phyloP scores from a whole-genome alignment of 2,797 vertebrate species.

The Darevskia mixta region DNA sequence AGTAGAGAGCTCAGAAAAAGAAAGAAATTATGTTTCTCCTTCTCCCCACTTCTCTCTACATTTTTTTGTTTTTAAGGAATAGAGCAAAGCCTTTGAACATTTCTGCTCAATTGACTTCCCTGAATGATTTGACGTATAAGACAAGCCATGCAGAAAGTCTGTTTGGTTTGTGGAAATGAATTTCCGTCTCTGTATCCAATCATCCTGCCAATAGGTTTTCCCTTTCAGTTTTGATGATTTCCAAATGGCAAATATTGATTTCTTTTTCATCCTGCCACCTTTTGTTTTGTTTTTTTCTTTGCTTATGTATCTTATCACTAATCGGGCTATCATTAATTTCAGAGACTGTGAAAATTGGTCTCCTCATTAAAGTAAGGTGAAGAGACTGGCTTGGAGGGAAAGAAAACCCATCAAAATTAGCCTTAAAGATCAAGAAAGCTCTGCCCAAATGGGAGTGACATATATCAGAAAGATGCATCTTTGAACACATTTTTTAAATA shows the following conservation, averaged over 20 bases:
- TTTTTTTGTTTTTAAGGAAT: not conserved
- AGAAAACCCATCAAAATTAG: not conserved
- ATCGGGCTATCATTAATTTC: conserved; percentile 29
- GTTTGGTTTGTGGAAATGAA: conserved; percentile 25
- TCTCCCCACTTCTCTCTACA: too few relatives aligned
- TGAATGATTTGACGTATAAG: conserved; percentile 17
- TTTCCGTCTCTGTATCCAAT: conserved; percentile 23
- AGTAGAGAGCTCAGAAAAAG: not conserved
- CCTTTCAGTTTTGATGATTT: conserved; percentile 47
- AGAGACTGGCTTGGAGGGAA: too few relatives aligned
- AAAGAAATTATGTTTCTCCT: not conserved
- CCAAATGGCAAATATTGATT: conserved; percentile 41
- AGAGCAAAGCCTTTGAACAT: not conserved
- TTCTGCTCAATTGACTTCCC: conserved; percentile 22
- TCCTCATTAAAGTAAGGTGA: not conserved
- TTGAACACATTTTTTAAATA: not conserved
- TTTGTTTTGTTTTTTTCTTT: not conserved
- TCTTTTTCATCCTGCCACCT: conserved; percentile 22
- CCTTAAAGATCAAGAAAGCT: not conserved
- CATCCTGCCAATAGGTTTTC: conserved; percentile 9
- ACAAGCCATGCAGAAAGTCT: conserved; percentile 29
- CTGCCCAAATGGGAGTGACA: not conserved
- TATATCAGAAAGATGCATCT: not conserved
- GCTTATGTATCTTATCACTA: conserved; percentile 29
- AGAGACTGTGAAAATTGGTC: not conserved